Base-by-base conservation (phyloP, 1,140 invertebrate species). In the Mylabris phalerata region DNA sequence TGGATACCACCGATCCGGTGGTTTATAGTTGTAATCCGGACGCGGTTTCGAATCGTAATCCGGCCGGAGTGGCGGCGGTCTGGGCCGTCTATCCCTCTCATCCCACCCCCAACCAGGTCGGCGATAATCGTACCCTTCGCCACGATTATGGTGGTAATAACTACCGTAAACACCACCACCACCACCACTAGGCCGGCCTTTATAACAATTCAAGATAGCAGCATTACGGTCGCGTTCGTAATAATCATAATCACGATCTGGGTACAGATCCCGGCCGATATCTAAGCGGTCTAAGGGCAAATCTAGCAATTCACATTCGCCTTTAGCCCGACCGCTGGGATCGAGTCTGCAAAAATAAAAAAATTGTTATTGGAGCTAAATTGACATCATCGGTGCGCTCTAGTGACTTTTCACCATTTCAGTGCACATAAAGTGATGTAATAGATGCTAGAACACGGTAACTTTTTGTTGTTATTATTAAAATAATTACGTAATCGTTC, bases 171-270 rank as follows among this genome's bases (percentile, higher is more conserved):
- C 43, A 25, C 41, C 41, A n/a, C 11, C 40, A 44, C 43, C 43
- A 4, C 42, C 10, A 3, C 47, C 24, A 43, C 42, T 32, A 10
- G 40, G 27, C 4, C 24, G 61, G 59, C 43, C 26, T n/a, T 48
- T 60, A 47, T 49, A 60, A 58, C 78, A 79, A 57, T 77, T 75
- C 13, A 67, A 67, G 0, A 69, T 66, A 0, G 71, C 73, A 48
- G 63, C 61, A 66, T 84, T 85, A 47, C 83, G 72, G 70, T 90
- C 85, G 13, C 82, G 75, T 61, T 89, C 85, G 66, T 88, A 90
- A 65, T 87, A 90, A 70, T 90, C 88, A 61, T 84, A 90, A 39
- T 86, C 81, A 10, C 81, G 79, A 71, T 90, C 87, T 10, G 79
- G 74, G 7, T 80, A 74, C 42, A 87, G 82, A 68, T 87, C 84